Conservation (phyloP, 2,113 vertebrate genomes). For the Rattus rattus region DNA sequence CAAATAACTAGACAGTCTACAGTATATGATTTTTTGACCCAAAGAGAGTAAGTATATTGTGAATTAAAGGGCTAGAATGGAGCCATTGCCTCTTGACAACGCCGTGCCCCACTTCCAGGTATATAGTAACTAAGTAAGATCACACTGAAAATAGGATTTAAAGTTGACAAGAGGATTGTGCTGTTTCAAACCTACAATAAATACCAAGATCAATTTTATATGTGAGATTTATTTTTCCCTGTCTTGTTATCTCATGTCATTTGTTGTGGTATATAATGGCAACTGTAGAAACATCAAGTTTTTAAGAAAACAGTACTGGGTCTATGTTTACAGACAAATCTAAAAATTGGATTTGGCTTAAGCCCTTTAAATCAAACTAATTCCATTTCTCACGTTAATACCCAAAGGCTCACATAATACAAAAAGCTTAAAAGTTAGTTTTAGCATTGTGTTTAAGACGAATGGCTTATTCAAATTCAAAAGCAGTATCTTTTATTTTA, state of each 20-base stretch:
- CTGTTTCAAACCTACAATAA: conserved; percentile 64
- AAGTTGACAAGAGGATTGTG: conserved; percentile 70
- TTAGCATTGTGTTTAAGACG: conserved; percentile 60
- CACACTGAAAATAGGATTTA: conserved; percentile 67
- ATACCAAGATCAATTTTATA: conserved; percentile 73
- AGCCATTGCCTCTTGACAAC: background rate
- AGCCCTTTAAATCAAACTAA: conserved; percentile 74
- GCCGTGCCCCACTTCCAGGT: conserved; percentile 3
- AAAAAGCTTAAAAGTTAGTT: conserved; percentile 43
- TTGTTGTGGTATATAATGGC: conserved; percentile 61
- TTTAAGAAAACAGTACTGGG: conserved; percentile 58
- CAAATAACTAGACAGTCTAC: background rate
- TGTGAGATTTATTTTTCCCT: conserved; percentile 71
- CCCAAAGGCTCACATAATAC: conserved; percentile 40
- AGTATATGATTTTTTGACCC: background rate
- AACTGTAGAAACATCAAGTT: conserved; percentile 59
- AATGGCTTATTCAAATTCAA: conserved; percentile 67
- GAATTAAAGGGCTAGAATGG: background rate
- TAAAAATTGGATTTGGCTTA: conserved; percentile 77
- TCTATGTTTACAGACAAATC: conserved; percentile 73
- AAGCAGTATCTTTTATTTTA: conserved; percentile 26
- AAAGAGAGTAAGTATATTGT: background rate
- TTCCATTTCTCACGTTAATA: conserved; percentile 69
- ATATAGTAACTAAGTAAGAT: conserved; percentile 45
- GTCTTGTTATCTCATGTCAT: conserved; percentile 67